Conservation (phyloP, 2,113 vertebrate species). For the Cervus canadensis region DNA sequence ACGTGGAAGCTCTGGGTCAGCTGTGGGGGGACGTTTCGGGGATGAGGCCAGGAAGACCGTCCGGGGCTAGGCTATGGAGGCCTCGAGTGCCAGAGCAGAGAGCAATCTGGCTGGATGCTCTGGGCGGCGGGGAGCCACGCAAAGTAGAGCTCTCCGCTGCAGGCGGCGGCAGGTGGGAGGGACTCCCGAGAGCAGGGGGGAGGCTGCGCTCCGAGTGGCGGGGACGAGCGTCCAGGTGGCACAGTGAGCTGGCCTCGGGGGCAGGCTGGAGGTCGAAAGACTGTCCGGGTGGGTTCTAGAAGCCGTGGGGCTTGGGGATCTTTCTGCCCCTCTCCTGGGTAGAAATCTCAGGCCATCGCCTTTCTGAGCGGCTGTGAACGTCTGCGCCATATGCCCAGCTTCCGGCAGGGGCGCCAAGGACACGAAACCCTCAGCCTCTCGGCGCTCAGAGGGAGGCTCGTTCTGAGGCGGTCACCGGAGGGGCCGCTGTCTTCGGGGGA, state of each 20-base stretch:
- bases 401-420: neutral
- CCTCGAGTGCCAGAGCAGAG: neutral
- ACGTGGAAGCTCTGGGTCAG: neutral
- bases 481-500: neutral
- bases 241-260: neutral
- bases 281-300: neutral
- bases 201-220: neutral
- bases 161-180: neutral
- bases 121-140: neutral
- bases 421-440: neutral
- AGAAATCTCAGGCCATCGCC: neutral
- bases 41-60: neutral
- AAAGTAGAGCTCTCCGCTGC: no score
- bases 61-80: neutral
- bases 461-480: rapidly evolving
- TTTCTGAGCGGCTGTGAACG: rapidly evolving
- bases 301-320: neutral
- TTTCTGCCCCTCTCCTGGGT: neutral
- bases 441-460: no score
- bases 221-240: neutral
- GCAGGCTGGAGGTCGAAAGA: neutral
- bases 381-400: neutral
- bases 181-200: neutral
- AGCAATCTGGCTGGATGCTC: neutral
- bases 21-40: neutral